Evolutionary conservation across 64 coral and sea anemone species (phyloP).

Genomic region (Dendronephthya gigantea): DNA sequence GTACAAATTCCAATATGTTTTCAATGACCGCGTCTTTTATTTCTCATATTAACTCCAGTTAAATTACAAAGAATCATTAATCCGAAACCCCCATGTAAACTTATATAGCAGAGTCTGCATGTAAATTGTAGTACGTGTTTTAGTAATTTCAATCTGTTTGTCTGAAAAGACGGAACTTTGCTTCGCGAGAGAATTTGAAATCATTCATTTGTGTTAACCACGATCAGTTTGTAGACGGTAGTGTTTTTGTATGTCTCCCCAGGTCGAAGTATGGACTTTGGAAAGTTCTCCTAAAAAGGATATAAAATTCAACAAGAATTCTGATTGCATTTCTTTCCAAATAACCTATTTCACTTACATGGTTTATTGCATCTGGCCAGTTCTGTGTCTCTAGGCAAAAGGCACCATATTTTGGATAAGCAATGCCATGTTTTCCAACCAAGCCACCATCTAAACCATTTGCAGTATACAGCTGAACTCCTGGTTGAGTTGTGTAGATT

Average conservation of each 20-base stretch:
- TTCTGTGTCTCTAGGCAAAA: constrained; percentile 74
- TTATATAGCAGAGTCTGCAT: too few species aligned
- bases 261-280: constrained; percentile 45
- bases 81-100: too few species aligned
- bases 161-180: too few species aligned
- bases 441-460: constrained; percentile 54
- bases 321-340: not conserved
- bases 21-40: too few species aligned
- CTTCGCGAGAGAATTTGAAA: not conserved
- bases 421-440: constrained; percentile 59
- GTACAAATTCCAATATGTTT: too few species aligned
- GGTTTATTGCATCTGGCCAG: constrained; percentile 78
- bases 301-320: not conserved
- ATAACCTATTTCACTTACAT: constrained; percentile 22
- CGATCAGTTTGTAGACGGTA: constrained; percentile 38
- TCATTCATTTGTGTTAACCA: not conserved
- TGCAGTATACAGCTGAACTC: constrained; percentile 66
- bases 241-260: constrained; percentile 44
- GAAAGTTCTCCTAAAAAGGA: constrained; percentile 39
- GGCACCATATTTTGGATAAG: constrained; percentile 65
- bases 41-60: too few species aligned
- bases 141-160: too few species aligned
- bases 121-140: too few species aligned
- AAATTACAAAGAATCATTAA: too few species aligned
- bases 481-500: constrained; percentile 73